Evolutionary conservation across 1,140 invertebrate species (phyloP).

Genomic region (Teleopsis dalmanni): DNA sequence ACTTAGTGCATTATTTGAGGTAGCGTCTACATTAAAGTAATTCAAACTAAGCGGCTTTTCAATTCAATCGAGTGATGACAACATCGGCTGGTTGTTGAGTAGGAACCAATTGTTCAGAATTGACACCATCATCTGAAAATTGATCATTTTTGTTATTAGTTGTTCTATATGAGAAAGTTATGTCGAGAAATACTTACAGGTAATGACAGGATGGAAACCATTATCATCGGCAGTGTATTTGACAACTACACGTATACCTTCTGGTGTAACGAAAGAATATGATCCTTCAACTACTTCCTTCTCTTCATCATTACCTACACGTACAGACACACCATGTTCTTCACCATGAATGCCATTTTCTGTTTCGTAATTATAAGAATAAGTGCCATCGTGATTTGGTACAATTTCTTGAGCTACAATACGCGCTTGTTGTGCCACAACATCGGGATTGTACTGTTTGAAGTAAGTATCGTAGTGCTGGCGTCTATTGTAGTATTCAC

Average conservation of each 20-base stretch:
- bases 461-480: constrained; percentile 35
- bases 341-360: constrained; percentile 52
- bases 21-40: too few relatives aligned
- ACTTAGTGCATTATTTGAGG: too few relatives aligned
- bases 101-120: constrained; percentile 27
- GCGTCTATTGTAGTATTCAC: constrained; percentile 31
- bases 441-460: constrained; percentile 34
- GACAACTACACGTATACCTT: constrained; percentile 33
- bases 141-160: not conserved
- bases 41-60: too few relatives aligned
- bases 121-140: constrained; percentile 27
- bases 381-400: constrained; percentile 23
- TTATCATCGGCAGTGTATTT: constrained; percentile 37
- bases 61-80: constrained; percentile 23
- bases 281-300: constrained; percentile 33
- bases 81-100: constrained; percentile 28
- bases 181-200: constrained; percentile 21
- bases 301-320: constrained; percentile 31
- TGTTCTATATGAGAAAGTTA: not conserved
- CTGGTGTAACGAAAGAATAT: constrained; percentile 33
- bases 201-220: constrained; percentile 33
- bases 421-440: constrained; percentile 25
- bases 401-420: constrained; percentile 23
- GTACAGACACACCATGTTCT: constrained; percentile 46
- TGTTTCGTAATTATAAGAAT: constrained; percentile 43